A percentile compares a stretch with the other conserved stretches of the same genome.
phyloP scores from a whole-genome alignment of 2,888 invertebrate genomes.

The Sarcophaga subvicina region DNA sequence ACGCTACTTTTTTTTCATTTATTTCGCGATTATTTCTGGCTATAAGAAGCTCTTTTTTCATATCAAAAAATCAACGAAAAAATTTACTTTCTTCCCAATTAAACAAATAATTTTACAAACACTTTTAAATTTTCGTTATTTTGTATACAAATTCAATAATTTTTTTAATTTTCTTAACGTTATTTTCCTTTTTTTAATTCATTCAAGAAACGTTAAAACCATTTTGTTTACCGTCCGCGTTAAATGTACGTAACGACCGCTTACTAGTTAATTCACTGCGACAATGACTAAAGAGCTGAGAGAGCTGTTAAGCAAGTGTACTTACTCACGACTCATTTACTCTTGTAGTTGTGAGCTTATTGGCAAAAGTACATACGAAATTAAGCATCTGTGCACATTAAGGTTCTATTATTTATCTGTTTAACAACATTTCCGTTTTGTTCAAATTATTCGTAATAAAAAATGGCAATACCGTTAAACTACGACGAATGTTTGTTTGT shows the following conservation, averaged over 20 bases:
- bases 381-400: neutral
- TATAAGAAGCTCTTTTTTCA: conserved; percentile 8
- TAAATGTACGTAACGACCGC: conserved; percentile 63
- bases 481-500: no score
- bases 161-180: conserved; percentile 40
- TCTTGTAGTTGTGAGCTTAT: no score
- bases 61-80: conserved; percentile 13
- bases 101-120: conserved; percentile 30
- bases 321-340: conserved; percentile 55
- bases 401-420: neutral
- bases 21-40: conserved; percentile 41
- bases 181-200: conserved; percentile 12
- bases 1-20: conserved; percentile 37
- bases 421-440: neutral
- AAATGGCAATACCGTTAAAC: neutral
- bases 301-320: conserved; percentile 71
- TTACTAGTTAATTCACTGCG: conserved; percentile 74
- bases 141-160: conserved; percentile 54
- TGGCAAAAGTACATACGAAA: neutral
- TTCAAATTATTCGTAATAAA: neutral
- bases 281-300: conserved; percentile 72
- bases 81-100: conserved; percentile 36
- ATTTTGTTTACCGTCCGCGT: conserved; percentile 43
- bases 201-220: neutral
- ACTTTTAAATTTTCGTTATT: conserved; percentile 15